phyloP scores from a whole-genome alignment of 1,140 invertebrate species.

The Helicoverpa zea region DNA sequence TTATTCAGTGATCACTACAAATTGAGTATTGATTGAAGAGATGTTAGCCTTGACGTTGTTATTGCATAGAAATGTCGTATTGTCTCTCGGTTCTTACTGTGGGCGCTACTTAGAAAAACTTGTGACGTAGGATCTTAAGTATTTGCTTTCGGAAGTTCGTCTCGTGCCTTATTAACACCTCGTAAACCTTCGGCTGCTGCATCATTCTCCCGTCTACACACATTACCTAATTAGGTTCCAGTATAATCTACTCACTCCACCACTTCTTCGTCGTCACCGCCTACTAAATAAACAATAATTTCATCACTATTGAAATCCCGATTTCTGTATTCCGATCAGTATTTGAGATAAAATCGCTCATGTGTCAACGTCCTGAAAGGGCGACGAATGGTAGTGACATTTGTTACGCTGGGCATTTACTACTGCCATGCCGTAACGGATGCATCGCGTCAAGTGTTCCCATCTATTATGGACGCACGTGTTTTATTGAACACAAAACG shows the following conservation, averaged over 20 bases:
- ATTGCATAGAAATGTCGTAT: constrained; percentile 26
- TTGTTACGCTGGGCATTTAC: constrained; percentile 12
- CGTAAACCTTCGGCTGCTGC: too few species aligned
- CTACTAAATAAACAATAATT: too few species aligned
- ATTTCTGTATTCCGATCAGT: background rate
- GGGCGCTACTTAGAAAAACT: constrained; percentile 29
- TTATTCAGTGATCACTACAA: constrained; percentile 31
- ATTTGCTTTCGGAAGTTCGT: background rate
- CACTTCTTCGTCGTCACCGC: too few species aligned
- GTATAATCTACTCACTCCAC: too few species aligned
- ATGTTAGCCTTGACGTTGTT: constrained; percentile 22
- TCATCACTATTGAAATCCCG: too few species aligned
- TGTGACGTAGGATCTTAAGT: background rate
- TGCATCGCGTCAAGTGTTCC: constrained; percentile 4
- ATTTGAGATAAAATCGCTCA: background rate
- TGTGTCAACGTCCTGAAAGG: constrained; percentile 2
- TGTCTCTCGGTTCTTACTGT: constrained; percentile 2
- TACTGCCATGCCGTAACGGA: background rate
- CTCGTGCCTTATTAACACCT: background rate
- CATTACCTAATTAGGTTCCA: too few species aligned
- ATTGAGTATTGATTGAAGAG: constrained; percentile 35
- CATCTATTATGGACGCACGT: background rate
- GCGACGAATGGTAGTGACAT: background rate
- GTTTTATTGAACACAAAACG: background rate
- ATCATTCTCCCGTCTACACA: too few species aligned